These are phyloP conservation scores for Drosophila prosaltans DNA, from an alignment of 1,140 invertebrate genomes.

Conservation along the genomic window DNA sequence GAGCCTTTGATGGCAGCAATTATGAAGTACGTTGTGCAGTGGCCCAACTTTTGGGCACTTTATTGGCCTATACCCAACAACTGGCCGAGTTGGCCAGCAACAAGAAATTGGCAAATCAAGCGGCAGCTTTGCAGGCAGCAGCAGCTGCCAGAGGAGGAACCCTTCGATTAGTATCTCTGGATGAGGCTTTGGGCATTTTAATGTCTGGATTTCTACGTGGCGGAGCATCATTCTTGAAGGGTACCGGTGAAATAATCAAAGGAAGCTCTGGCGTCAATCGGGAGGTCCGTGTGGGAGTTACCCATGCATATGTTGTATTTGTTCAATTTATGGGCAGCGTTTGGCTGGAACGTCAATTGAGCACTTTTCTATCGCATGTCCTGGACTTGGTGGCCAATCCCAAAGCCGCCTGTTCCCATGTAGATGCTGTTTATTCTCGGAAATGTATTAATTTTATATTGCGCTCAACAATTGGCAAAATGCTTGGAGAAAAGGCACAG, in stretches of 20 bases:
- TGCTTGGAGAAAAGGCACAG: conserved; percentile 98
- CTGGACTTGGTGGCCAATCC: conserved; percentile 96
- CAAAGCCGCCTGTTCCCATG: conserved; percentile 96
- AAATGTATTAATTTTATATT: conserved; percentile 99
- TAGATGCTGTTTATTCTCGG: conserved; percentile 98
- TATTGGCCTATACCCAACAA: conserved; percentile 91
- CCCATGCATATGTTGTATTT: conserved; percentile 97
- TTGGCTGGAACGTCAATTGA: conserved; percentile 97
- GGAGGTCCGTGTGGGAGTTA: conserved; percentile 97
- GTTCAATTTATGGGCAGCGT: conserved; percentile 95
- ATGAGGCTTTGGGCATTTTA: conserved; percentile 95
- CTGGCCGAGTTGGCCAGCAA: conserved; percentile 58
- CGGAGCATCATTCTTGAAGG: conserved; percentile 97
- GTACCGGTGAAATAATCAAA: conserved; percentile 97
- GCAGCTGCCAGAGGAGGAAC: conserved; percentile 52
- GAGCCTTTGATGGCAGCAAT: conserved; percentile 96
- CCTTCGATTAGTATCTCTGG: conserved; percentile 88
- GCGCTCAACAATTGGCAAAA: conserved; percentile 93
- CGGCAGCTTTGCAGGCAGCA: conserved; percentile 49
- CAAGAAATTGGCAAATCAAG: conserved; percentile 55
- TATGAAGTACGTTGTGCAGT: conserved; percentile 97
- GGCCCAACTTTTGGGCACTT: conserved; percentile 93
- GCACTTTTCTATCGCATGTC: conserved; percentile 93
- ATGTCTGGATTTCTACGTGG: conserved; percentile 98
- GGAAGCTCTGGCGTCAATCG: conserved; percentile 95